Evolutionary conservation across 2,113 vertebrate genomes (phyloP).

Genomic region (Osmerus mordax): DNA sequence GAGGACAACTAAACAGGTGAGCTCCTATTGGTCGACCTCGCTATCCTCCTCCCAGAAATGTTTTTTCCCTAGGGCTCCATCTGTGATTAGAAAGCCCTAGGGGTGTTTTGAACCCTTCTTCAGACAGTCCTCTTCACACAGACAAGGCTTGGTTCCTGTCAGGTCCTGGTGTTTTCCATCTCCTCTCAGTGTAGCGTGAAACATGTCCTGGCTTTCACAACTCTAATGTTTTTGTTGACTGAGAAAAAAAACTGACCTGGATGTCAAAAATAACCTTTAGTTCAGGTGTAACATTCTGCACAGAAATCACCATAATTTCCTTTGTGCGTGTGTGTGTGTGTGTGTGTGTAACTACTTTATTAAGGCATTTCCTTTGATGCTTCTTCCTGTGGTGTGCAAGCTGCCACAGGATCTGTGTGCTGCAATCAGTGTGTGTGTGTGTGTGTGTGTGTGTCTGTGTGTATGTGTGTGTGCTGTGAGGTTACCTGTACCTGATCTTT

Average conservation of each 20-base stretch:
- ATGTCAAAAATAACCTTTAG: not conserved
- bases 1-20: constrained; percentile 85
- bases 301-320: not conserved
- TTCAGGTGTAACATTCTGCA: not conserved
- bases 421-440: not conserved
- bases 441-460: no score
- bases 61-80: no score
- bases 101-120: no score
- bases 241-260: no score
- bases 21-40: constrained; percentile 31
- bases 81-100: no score
- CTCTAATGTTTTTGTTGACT: no score
- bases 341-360: constrained; percentile 1
- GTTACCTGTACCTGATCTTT: not conserved
- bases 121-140: no score
- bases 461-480: not conserved
- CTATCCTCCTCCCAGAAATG: not conserved
- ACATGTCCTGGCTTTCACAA: no score
- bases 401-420: not conserved
- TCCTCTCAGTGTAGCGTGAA: no score
- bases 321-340: not conserved
- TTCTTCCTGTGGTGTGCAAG: constrained; percentile 43
- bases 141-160: no score
- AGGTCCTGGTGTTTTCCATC: no score
- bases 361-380: constrained; percentile 47